Percentiles rank a stretch among this genome's conserved stretches.
Conservation (phyloP, 2,888 invertebrate genomes). For the Cerastis rubricosa region DNA sequence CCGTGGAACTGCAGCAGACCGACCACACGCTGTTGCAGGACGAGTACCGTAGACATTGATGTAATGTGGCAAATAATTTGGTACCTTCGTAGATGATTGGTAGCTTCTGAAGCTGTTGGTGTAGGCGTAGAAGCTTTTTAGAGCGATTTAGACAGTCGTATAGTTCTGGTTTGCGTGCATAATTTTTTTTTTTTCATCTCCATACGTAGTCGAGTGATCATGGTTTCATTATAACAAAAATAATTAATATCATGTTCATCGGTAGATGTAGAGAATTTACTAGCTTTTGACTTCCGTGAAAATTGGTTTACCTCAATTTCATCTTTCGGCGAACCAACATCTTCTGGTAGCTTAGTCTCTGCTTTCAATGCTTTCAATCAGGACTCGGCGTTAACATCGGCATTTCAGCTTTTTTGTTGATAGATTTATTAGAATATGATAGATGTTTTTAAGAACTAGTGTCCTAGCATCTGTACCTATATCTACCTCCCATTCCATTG, state of each 20-base stretch:
- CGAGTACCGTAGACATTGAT: conserved; percentile 62
- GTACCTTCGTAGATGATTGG: conserved; percentile 5
- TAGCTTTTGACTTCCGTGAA: not conserved
- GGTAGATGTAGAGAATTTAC: not conserved
- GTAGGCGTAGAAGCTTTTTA: conserved; percentile 1
- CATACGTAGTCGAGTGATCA: not conserved
- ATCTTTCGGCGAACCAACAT: not conserved
- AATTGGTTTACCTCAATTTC: not conserved
- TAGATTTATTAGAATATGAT: not conserved
- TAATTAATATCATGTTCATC: not conserved
- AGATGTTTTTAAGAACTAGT: not conserved
- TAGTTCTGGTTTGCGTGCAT: conserved; percentile 8
- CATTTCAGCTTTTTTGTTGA: not conserved
- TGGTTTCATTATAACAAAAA: not conserved
- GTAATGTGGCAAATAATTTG: conserved; percentile 28
- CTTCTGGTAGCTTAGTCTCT: not conserved
- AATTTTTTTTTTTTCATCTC: not conserved
- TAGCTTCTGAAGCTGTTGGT: conserved; percentile 6
- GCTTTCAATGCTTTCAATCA: not conserved
- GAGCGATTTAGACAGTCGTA: not conserved
- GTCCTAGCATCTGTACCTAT: not conserved
- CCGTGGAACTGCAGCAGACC: conserved; percentile 82
- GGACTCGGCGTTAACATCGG: not conserved
- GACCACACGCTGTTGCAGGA: conserved; percentile 74
- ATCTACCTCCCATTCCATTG: not conserved